A percentile compares a stretch with the other conserved stretches of the same genome.
Evolutionary conservation across 2,113 vertebrate genomes (phyloP).

Genomic region (Rhodinocichla rosea): DNA sequence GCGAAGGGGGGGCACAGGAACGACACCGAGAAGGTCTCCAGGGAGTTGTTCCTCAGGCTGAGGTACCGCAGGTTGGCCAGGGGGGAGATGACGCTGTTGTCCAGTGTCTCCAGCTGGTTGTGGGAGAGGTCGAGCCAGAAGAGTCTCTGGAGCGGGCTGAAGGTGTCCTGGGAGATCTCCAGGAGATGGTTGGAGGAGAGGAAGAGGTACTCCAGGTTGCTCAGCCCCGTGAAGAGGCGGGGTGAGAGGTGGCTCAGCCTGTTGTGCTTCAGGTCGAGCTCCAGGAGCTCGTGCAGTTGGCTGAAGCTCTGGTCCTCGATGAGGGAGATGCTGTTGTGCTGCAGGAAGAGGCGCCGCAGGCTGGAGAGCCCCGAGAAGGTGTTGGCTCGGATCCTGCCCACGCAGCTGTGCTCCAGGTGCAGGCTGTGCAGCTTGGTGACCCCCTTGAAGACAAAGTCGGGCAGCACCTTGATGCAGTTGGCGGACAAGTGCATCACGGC

Average conservation of each 20-base stretch:
- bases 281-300: constrained; percentile 81
- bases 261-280: constrained; percentile 89
- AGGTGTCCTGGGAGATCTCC: constrained; percentile 68
- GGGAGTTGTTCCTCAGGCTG: constrained; percentile 81
- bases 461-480: constrained; percentile 84
- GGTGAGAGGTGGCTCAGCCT: constrained; percentile 75
- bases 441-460: constrained; percentile 84
- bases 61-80: constrained; percentile 83
- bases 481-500: constrained; percentile 91
- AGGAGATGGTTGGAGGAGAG: constrained; percentile 84
- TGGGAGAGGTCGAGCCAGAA: constrained; percentile 85
- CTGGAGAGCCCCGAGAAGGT: constrained; percentile 83
- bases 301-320: constrained; percentile 85
- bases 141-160: constrained; percentile 70
- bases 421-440: constrained; percentile 89
- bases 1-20: constrained; percentile 43
- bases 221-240: constrained; percentile 80
- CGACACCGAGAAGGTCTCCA: constrained; percentile 68
- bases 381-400: constrained; percentile 75
- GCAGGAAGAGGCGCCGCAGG: constrained; percentile 89
- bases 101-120: constrained; percentile 75
- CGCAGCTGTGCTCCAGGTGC: constrained; percentile 88
- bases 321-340: constrained; percentile 77
- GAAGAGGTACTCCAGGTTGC: constrained; percentile 88
- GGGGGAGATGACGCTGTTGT: constrained; percentile 68